Conservation (phyloP, 2,797 vertebrate genomes). For the Coluber constrictor region DNA sequence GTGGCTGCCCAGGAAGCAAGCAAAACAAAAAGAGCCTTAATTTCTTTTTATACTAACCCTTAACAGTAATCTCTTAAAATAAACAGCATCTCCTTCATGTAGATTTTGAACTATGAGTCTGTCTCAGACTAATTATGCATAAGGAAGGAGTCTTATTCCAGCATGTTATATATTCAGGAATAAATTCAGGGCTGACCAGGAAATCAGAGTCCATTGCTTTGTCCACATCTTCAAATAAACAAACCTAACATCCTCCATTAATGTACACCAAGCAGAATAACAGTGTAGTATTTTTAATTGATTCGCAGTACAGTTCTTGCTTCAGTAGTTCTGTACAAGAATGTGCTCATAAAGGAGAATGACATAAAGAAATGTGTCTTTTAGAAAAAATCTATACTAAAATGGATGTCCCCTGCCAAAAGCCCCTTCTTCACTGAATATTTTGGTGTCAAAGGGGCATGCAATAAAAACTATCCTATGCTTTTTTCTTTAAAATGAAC, state of each 20-base stretch:
- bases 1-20: conserved; percentile 36
- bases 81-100: background rate
- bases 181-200: background rate
- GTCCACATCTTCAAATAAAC: background rate
- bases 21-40: conserved; percentile 10
- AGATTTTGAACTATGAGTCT: background rate
- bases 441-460: background rate
- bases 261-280: background rate
- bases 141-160: background rate
- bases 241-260: background rate
- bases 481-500: background rate
- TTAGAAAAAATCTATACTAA: background rate
- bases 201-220: background rate
- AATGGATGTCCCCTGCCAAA: background rate
- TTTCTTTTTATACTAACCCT: background rate
- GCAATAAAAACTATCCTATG: background rate
- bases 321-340: background rate
- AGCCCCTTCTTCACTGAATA: background rate
- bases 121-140: background rate
- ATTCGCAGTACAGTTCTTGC: background rate
- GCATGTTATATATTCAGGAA: background rate
- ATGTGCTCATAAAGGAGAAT: background rate
- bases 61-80: background rate
- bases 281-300: background rate
- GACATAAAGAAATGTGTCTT: background rate